Evolutionary conservation across 2,797 vertebrate genomes (phyloP), one percentile per base, ranked within the genome.

Genomic region (Cossypha dichroa): DNA sequence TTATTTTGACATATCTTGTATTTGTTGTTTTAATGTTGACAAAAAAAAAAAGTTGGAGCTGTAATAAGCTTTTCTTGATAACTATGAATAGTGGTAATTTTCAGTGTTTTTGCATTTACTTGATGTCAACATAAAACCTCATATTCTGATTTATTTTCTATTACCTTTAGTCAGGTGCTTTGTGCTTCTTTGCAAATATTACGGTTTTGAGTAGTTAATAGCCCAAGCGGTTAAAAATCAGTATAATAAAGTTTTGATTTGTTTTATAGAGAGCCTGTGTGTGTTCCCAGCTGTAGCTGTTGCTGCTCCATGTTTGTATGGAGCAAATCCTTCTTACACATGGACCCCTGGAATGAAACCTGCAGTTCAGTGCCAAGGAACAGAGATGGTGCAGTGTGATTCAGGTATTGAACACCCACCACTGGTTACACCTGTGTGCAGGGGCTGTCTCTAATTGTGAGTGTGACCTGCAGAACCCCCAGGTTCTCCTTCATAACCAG

Each of bases 211-310:
- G 29, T 33, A 40, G 18, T 48, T 87, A 76, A 58, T 52, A 64
- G 26, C 16, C 54, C 26, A 41, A 73, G 34, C 5, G 21, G 34
- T 59, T 79, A 85, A 72, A 82, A 73, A 69, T 26, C 0, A 23
- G 2, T 33, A 8, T 70, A 28, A 41, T 33, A n/a, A 80, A 31
- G 7, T 40, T 91, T 41, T 75, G 46, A 33, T 91, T 85, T 96
- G 76, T 74, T 81, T 79, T 72, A 12, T 52, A 99, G 99, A 96
- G 90, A 51, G 98, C 52, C 95, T 97, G 5, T 99, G 98, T 40
- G 86, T 98, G 92, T 97, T 99, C 55, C 98, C 99, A 36, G 96
- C 98, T 15, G 98, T 98, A 54, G 98, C 99, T 80, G 98, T 98
- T 8, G 96, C 98, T 6, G 96, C 98, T 36, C 98, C 98, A 1